These are phyloP conservation scores for Rhinoraja longicauda DNA, from an alignment of 2,797 vertebrate species.

Conservation along the genomic window DNA sequence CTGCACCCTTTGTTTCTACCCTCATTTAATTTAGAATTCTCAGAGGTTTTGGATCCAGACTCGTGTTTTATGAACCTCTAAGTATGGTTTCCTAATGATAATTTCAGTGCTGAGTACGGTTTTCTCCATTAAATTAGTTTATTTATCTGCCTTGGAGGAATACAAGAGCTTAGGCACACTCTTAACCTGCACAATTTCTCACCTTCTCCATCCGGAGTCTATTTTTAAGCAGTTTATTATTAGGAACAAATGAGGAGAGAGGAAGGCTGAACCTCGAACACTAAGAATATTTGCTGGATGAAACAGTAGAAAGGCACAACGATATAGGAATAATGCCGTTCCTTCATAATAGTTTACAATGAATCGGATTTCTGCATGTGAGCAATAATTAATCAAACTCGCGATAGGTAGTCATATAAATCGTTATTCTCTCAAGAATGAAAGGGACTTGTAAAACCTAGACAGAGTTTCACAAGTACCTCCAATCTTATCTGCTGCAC, in stretches of 20 bases:
- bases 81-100: slow-evolving; percentile 6
- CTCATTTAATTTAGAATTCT: not conserved
- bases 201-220: not conserved
- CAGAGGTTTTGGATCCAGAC: not conserved
- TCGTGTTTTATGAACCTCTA: not conserved
- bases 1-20: not conserved
- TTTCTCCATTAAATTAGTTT: not conserved
- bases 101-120: not conserved
- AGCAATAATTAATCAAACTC: not conserved
- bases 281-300: not conserved
- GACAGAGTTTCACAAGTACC: no score
- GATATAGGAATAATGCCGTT: not conserved
- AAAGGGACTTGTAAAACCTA: not conserved
- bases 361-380: not conserved
- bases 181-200: not conserved
- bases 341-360: not conserved
- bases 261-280: not conserved
- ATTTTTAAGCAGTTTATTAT: not conserved
- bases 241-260: not conserved
- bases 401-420: not conserved
- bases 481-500: no score
- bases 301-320: no score
- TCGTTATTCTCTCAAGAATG: no score
- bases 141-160: slow-evolving; percentile 20
- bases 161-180: not conserved